Evolutionary conservation across 2,888 invertebrate genomes (phyloP).

Genomic region (Adelognathus sp.): DNA sequence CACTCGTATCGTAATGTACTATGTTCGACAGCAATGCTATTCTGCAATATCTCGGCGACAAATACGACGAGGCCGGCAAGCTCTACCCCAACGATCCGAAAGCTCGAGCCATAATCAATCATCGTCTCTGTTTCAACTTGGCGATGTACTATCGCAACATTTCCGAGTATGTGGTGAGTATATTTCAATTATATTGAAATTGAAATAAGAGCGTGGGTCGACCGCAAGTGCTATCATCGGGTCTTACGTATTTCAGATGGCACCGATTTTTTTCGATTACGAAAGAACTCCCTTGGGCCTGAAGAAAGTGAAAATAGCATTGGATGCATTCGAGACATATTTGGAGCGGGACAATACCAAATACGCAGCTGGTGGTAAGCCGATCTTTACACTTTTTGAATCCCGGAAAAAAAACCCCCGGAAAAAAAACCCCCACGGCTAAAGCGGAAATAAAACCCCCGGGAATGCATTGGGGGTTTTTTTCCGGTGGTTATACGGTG

Average conservation of each 20-base stretch:
- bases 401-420: too few relatives aligned
- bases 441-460: too few relatives aligned
- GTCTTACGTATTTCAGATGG: conserved; percentile 83
- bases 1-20: background rate
- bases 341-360: conserved; percentile 84
- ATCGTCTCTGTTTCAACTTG: conserved; percentile 90
- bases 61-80: conserved; percentile 85
- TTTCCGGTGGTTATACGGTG: too few relatives aligned
- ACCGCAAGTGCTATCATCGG: background rate
- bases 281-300: conserved; percentile 85
- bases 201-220: background rate
- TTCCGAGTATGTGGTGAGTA: conserved; percentile 85
- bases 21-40: conserved; percentile 83
- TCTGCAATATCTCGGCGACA: conserved; percentile 89
- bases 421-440: too few relatives aligned
- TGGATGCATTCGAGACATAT: conserved; percentile 87
- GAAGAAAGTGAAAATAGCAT: conserved; percentile 87
- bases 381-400: too few relatives aligned
- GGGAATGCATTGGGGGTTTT: too few relatives aligned
- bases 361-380: conserved; percentile 84
- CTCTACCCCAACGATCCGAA: conserved; percentile 89
- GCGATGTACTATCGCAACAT: conserved; percentile 89
- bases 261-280: conserved; percentile 90
- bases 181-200: background rate
- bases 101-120: conserved; percentile 89